Evolutionary conservation across 2,113 vertebrate genomes (phyloP).

Genomic region (Piaya cayana): DNA sequence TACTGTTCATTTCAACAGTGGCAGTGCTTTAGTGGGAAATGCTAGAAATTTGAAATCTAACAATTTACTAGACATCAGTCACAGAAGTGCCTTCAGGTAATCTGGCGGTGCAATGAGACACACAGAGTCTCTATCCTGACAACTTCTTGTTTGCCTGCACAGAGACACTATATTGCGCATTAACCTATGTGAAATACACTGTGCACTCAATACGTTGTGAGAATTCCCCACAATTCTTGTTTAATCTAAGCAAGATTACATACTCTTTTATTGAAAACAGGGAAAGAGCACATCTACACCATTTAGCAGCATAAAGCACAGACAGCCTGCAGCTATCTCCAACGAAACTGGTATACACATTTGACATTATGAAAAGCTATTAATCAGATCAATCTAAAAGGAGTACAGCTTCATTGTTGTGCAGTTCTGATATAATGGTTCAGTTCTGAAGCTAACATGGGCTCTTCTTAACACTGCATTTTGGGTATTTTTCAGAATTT

Average conservation of each 20-base stretch:
- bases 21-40: not conserved
- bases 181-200: not conserved
- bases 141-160: not conserved
- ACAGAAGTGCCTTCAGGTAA: not conserved
- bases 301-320: not conserved
- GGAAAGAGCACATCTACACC: not conserved
- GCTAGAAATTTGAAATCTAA: not conserved
- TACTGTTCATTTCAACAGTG: not conserved
- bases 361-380: not conserved
- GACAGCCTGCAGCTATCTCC: not conserved
- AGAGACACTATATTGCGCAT: not conserved
- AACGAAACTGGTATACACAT: not conserved
- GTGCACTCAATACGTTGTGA: not conserved
- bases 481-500: not conserved
- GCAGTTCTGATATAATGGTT: not conserved
- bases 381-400: not conserved
- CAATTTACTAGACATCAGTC: not conserved
- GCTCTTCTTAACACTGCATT: not conserved
- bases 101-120: not conserved
- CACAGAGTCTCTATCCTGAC: not conserved
- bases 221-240: not conserved
- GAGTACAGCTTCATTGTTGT: not conserved
- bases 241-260: not conserved
- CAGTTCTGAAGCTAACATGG: not conserved
- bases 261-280: not conserved